These are phyloP conservation scores for Cydia fagiglandana DNA, from an alignment of 1,140 invertebrate genomes.

Conservation along the genomic window DNA sequence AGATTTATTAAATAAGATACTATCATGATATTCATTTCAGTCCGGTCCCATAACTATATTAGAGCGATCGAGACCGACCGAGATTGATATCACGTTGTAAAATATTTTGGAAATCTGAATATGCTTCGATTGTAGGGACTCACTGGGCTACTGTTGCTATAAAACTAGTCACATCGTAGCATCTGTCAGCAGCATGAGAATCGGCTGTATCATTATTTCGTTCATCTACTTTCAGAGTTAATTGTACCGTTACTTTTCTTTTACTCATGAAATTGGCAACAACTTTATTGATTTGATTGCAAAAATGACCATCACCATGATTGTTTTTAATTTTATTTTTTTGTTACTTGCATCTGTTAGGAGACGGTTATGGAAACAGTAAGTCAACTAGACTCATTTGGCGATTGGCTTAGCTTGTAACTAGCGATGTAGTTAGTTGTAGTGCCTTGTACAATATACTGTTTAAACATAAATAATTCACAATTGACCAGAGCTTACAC, in stretches of 20 bases:
- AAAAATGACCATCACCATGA: conserved; percentile 60
- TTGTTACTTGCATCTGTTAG: conserved; percentile 78
- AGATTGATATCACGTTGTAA: neutral
- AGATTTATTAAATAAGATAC: neutral
- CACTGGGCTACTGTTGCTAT: conserved; percentile 21
- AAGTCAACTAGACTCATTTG: conserved; percentile 71
- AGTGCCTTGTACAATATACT: conserved; percentile 39
- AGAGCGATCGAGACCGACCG: neutral
- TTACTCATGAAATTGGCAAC: conserved; percentile 42
- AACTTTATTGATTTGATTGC: conserved; percentile 39
- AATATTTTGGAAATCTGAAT: neutral
- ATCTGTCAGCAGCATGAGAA: conserved; percentile 35
- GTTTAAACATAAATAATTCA: conserved; percentile 27
- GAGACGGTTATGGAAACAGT: conserved; percentile 79
- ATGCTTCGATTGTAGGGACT: neutral
- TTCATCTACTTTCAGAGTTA: conserved; percentile 36
- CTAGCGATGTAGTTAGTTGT: conserved; percentile 64
- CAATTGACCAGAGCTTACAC: conserved; percentile 35
- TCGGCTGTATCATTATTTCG: conserved; percentile 37
- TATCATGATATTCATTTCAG: neutral
- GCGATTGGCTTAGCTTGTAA: conserved; percentile 72
- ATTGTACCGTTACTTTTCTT: conserved; percentile 38
- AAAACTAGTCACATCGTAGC: conserved; percentile 28
- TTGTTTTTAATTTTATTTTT: conserved; percentile 73
- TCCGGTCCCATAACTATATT: neutral